phyloP scores from a whole-genome alignment of 1,140 invertebrate species.

The Zaprionus lachaisei region DNA sequence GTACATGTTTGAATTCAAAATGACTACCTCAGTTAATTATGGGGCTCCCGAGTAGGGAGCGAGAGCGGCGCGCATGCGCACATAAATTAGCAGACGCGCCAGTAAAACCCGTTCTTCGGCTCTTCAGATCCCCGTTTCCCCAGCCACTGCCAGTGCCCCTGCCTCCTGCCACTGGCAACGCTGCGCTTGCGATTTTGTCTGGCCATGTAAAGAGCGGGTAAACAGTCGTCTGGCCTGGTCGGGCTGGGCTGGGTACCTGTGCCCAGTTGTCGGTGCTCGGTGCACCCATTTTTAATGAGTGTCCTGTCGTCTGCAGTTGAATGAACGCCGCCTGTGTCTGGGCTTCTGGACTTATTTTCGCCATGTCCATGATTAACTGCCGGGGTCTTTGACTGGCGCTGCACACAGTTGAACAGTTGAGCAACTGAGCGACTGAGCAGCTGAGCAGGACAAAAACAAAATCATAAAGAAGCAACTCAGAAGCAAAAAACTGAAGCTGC shows the following conservation, averaged over 20 bases:
- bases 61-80: slow-evolving; percentile 75
- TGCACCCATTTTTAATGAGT: slow-evolving; percentile 83
- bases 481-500: neutral
- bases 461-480: neutral
- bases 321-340: slow-evolving; percentile 68
- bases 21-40: slow-evolving; percentile 84
- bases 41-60: slow-evolving; percentile 84
- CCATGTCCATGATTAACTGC: slow-evolving; percentile 74
- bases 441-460: slow-evolving; percentile 27
- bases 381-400: slow-evolving; percentile 78
- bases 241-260: slow-evolving; percentile 47
- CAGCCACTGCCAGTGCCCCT: no score
- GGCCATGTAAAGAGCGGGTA: slow-evolving; percentile 68
- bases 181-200: slow-evolving; percentile 9
- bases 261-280: slow-evolving; percentile 5
- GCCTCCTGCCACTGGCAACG: neutral
- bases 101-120: slow-evolving; percentile 57
- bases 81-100: slow-evolving; percentile 72
- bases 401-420: slow-evolving; percentile 13
- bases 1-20: slow-evolving; percentile 75
- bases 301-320: slow-evolving; percentile 82
- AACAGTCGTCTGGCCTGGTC: slow-evolving; percentile 40
- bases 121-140: neutral
- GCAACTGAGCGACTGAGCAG: neutral
- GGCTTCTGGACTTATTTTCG: slow-evolving; percentile 60